Evolutionary conservation across 2,888 invertebrate genomes (phyloP).

Genomic region (Phengaris arion): DNA sequence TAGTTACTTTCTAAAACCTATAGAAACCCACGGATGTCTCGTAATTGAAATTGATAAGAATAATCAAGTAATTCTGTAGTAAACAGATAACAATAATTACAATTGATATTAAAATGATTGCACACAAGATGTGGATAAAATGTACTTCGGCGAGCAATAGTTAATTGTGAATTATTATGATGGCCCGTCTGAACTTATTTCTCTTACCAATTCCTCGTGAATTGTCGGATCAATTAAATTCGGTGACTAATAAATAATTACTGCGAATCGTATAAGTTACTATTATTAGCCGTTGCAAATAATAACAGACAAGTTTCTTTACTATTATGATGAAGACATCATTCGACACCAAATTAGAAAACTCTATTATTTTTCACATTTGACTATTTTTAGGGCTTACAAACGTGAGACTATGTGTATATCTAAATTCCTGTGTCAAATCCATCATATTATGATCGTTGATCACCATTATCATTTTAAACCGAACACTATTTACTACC

Average conservation of each 20-base stretch:
- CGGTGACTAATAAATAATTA: too few species aligned
- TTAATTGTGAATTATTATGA: background rate
- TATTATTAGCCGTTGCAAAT: too few species aligned
- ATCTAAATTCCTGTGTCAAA: background rate
- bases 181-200: background rate
- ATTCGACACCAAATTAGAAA: too few species aligned
- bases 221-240: too few species aligned
- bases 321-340: too few species aligned
- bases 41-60: constrained; percentile 14
- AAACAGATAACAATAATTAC: constrained; percentile 27
- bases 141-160: background rate
- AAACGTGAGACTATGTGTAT: background rate
- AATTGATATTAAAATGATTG: constrained; percentile 4
- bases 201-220: too few species aligned
- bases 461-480: background rate
- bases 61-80: constrained; percentile 23
- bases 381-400: too few species aligned
- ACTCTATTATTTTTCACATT: too few species aligned
- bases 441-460: background rate
- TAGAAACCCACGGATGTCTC: background rate
- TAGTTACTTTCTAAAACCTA: background rate
- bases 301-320: too few species aligned
- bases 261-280: too few species aligned
- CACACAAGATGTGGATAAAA: constrained; percentile 14
- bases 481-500: background rate